Base-by-base conservation (phyloP, 92 coral and sea anemone species). In the Porites divaricata region DNA sequence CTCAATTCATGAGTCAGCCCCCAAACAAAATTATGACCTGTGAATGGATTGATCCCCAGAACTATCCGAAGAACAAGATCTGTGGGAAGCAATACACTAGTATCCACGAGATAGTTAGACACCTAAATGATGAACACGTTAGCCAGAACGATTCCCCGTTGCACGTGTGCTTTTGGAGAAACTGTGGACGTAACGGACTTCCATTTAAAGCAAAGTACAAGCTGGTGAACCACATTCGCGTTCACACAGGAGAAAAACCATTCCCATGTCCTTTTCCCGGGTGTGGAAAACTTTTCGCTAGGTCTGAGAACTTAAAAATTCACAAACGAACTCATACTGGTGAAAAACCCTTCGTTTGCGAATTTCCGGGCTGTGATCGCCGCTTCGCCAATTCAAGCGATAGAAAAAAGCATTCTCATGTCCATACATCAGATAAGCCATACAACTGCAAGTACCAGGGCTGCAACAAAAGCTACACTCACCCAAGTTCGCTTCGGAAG, bases 321-420 rank as follows among this genome's bases (percentile, higher is more conserved):
- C 99, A 97, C 78, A 97, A 97, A 88, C 85, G 99, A 80, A 97
- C 99, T 67, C 99, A 97, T 85, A 97, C 99, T 0, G 99, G 99
- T 14, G 99, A 97, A 81, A 97, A 97, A 70, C 99, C 99, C 9
- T 97, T 97, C 56, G 92, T 97, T 16, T 97, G 99, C 65, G 99
- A 97, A 64, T 95, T 91, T 75, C 97, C 96, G 57, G 98, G 98
- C 41, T 97, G 99, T 72, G 99, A 97, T 72, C 93, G 99, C 41
- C 88, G 99, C 77, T 97, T 97, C 75, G 99, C 99, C 65, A 97
- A 97, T 89, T 97, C 99, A 22, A 97, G 99, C 91, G 99, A 97
- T 89, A 93, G 99, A 22, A 97, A 97, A 84, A 97, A 97, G 86
- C 99, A 97, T 64, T 97, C 99, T 1, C 99, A 97, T 41, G 99